Evolutionary conservation across 64 coral and sea anemone genomes (phyloP), one percentile per base, ranked within the genome.

Genomic region (Pocillopora verrucosa): DNA sequence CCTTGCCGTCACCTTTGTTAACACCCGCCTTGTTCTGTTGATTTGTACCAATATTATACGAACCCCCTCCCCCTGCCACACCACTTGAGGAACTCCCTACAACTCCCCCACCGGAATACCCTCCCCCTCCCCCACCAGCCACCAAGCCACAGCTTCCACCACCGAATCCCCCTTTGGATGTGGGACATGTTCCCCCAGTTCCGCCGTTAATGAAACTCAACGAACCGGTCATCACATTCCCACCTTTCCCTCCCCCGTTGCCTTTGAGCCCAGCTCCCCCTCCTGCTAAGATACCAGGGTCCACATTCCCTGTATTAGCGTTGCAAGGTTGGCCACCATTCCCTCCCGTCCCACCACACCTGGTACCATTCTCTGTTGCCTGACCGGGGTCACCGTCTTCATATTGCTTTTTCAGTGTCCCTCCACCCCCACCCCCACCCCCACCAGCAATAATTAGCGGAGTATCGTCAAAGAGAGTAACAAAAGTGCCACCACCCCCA

Each of bases 41-140:
- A 60, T 58, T 77, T 17, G 26, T 45, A 0, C 87, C 92, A n/a
- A 4, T 16, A 80, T 93, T 93, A 35, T 72, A 93, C 12, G 92
- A 93, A 13, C 92, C 92, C 34, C 92, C 92, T 89, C n/a, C 87
- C 61, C 92, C 92, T 7, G 87, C 87, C 58, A 88, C 69, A 72
- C 69, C 65, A 37, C 58, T 38, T 13, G 20, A 72, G 2, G 25
- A 1, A 22, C 9, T 63, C 5, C 80, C 60, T 1, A 93, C 36
- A 12, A 93, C 92, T 89, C 92, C 87, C 59, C 92, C 92, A 77
- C 87, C 87, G 13, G 92, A 93, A 75, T 89, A 89, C 0, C 92
- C 93, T 2, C 93, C 93, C 2, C n/a, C n/a, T n/a, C n/a, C n/a
- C n/a, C n/a, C n/a, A n/a, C n/a, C n/a, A n/a, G n/a, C n/a, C n/a